Conservation (phyloP, 2,888 invertebrate genomes). For the Heterodera filipjevi region DNA sequence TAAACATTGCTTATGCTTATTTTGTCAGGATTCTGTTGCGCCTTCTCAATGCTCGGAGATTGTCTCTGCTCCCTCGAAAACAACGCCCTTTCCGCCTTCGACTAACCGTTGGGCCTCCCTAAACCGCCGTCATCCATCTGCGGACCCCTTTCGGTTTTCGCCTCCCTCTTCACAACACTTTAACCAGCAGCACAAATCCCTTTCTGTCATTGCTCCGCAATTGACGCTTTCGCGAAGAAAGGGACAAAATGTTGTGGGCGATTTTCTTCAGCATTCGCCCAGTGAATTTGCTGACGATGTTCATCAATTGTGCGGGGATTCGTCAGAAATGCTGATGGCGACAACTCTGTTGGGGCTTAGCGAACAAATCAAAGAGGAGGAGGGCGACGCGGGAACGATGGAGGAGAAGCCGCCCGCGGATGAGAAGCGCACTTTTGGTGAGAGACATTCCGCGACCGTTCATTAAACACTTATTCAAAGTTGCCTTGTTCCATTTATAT, state of each 20-base stretch:
- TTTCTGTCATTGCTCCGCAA: neutral
- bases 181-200: constrained; percentile 10
- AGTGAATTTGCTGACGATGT: neutral
- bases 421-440: neutral
- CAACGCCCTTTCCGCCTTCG: neutral
- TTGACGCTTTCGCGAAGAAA: constrained; percentile 8
- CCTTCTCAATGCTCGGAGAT: neutral
- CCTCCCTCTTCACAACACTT: constrained; percentile 24
- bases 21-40: neutral
- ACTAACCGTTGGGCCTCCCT: neutral
- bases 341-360: neutral
- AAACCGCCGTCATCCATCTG: constrained; percentile 6
- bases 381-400: neutral
- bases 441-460: neutral
- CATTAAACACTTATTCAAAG: too few species aligned
- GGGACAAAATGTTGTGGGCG: neutral
- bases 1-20: too few species aligned
- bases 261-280: neutral
- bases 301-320: neutral
- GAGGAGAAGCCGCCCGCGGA: neutral
- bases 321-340: constrained; percentile 5
- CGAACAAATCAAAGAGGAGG: constrained; percentile 10
- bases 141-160: constrained; percentile 9
- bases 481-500: neutral
- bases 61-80: neutral